Evolutionary conservation across 2,113 vertebrate genomes (phyloP), one percentile per base, ranked within the genome.

Genomic region (Gambusia affinis): DNA sequence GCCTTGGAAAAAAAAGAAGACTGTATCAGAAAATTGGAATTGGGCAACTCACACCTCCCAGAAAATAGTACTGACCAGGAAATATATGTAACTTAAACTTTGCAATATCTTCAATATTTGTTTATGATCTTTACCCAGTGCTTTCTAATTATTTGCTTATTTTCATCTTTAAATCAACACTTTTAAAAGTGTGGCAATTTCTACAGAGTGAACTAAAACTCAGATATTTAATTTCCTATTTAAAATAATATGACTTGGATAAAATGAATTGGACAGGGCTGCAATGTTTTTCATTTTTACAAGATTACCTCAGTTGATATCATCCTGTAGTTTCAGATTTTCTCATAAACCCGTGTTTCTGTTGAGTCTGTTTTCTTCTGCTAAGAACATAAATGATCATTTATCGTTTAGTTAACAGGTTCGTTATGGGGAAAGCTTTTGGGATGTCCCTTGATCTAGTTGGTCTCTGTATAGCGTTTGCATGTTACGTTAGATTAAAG

Each of bases 401-500:
- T 19, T 10, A 1, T 67, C 14, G 19, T 47, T 17, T 17, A 11
- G 30, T 8, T 15, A 67, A 4, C 47, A 4, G 8, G 14, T 67
- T 47, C 8, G 8, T 47, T 28, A 28, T 35, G 24, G 5, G 24
- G 70, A 73, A 47, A 7, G 4, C 4, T 17, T 47, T 1, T 2
- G 60, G 66, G 70, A 54, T 64, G 10, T 65, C 64, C 33, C 39
- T 31, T 67, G 44, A 71, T 42, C 60, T 42, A 30, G 4, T 35
- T 17, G 24, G 11, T 29, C 71, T 2, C 2, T 73, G 19, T 63
- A 24, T 27, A 37, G 51, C 30, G 2, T 31, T 81, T 75, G 75
- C 69, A 47, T 86, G 79, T 81, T 68, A 47, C 27, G 60, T 28
- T 35, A 65, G 63, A 60, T 70, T 42, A 54, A 28, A 65, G 85